Evolutionary conservation across 1,140 invertebrate genomes (phyloP).

Genomic region (Phymorhynchus buccinoides): DNA sequence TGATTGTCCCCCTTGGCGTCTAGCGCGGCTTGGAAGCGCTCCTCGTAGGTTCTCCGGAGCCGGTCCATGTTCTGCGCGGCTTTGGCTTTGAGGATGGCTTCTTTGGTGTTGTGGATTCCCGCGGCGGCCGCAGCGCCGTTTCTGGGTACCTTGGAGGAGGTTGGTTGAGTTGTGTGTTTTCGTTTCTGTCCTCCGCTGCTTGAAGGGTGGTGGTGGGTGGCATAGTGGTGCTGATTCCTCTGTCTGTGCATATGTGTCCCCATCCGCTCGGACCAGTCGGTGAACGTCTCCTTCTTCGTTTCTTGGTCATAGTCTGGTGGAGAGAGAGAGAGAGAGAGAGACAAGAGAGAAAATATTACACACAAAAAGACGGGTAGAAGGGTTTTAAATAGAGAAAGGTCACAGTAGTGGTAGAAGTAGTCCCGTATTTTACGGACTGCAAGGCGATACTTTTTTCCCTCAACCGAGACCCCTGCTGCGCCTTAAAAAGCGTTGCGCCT

Average conservation of each 20-base stretch:
- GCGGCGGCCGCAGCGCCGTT: neutral
- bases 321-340: neutral
- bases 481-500: no score
- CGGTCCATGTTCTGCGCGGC: neutral
- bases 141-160: neutral
- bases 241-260: constrained; percentile 37
- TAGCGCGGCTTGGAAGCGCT: constrained; percentile 42
- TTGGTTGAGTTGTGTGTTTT: neutral
- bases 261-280: constrained; percentile 58
- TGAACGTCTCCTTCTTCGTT: constrained; percentile 48
- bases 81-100: constrained; percentile 24
- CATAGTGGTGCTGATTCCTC: neutral
- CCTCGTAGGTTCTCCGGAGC: constrained; percentile 48
- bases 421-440: no score
- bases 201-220: no score
- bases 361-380: no score
- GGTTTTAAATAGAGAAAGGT: no score
- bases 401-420: no score
- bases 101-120: constrained; percentile 35
- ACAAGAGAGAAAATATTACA: no score
- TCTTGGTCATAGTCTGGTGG: constrained; percentile 28
- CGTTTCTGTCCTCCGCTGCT: neutral
- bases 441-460: no score
- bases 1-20: constrained; percentile 15
- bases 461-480: no score